Evolutionary conservation across 2,113 vertebrate genomes (phyloP).

Genomic region (Hyperopisus bebe): DNA sequence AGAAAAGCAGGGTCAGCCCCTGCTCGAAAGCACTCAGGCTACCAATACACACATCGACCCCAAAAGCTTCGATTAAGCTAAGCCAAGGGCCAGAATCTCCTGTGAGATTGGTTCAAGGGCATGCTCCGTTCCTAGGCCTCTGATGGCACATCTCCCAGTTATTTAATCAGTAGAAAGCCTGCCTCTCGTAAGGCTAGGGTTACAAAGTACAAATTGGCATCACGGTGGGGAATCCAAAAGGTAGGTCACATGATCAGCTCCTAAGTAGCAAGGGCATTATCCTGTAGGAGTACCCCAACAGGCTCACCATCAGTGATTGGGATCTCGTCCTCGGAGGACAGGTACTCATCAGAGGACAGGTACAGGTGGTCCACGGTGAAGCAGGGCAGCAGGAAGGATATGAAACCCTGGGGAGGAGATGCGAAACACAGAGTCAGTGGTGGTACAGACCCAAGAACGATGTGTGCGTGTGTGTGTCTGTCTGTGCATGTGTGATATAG

Average conservation of each 20-base stretch:
- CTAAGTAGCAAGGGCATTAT: background rate
- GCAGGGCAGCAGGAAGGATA: conserved; percentile 85
- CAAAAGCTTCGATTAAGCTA: background rate
- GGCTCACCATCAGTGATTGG: conserved; percentile 73
- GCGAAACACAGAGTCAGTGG: background rate
- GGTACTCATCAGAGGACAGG: conserved; percentile 74
- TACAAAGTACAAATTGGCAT: background rate
- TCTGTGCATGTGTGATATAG: background rate
- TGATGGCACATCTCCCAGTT: background rate
- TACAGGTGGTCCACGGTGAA: conserved; percentile 87
- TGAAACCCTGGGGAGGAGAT: conserved; percentile 62
- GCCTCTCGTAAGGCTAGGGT: background rate
- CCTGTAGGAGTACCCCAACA: background rate
- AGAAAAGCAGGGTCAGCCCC: background rate
- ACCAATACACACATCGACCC: background rate
- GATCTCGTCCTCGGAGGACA: conserved; percentile 77
- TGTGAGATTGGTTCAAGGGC: background rate
- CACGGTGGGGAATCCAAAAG: background rate
- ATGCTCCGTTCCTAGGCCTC: background rate
- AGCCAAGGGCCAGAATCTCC: background rate
- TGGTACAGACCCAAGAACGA: background rate
- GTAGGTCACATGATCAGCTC: background rate
- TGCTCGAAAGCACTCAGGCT: background rate
- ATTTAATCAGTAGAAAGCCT: background rate
- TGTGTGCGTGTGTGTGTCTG: background rate